Evolutionary conservation across 1,140 invertebrate genomes (phyloP).

Genomic region (Lethocerus indicus): DNA sequence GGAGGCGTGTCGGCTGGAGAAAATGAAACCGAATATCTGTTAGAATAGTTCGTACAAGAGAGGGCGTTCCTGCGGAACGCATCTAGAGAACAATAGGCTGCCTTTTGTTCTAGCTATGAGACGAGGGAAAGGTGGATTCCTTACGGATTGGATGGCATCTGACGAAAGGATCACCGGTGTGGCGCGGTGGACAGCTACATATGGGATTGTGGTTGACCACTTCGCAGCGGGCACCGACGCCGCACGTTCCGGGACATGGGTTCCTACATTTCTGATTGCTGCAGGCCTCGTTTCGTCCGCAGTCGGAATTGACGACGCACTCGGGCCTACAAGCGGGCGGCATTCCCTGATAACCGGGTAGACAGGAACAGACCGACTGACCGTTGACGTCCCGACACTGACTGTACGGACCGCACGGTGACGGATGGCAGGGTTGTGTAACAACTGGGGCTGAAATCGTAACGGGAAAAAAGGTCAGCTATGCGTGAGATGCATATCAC

Average conservation of each 20-base stretch:
- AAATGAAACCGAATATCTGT: background rate
- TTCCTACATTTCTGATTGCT: constrained; percentile 49
- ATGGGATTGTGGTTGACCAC: constrained; percentile 49
- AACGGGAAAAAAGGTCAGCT: constrained; percentile 19
- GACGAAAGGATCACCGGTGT: constrained; percentile 50
- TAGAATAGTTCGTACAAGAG: background rate
- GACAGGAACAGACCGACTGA: constrained; percentile 47
- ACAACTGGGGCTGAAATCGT: constrained; percentile 10
- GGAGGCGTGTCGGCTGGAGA: constrained; percentile 6
- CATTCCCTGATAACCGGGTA: constrained; percentile 42
- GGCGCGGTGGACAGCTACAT: constrained; percentile 46
- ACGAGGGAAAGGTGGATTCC: background rate
- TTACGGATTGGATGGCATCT: constrained; percentile 35
- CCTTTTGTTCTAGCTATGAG: constrained; percentile 17
- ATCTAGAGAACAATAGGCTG: background rate
- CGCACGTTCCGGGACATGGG: constrained; percentile 52
- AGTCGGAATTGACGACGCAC: constrained; percentile 54
- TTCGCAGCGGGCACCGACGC: constrained; percentile 40
- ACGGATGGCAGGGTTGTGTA: constrained; percentile 27
- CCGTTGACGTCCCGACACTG: constrained; percentile 43
- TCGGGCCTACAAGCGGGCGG: constrained; percentile 56
- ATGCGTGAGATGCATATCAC: too few relatives aligned
- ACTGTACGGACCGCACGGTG: constrained; percentile 33
- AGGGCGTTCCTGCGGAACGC: background rate
- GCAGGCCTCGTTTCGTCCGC: constrained; percentile 43